Evolutionary conservation across 30 jellyfish, hydroid and myxozoan genomes (phyloP).

Genomic region (Rhopilema esculentum): DNA sequence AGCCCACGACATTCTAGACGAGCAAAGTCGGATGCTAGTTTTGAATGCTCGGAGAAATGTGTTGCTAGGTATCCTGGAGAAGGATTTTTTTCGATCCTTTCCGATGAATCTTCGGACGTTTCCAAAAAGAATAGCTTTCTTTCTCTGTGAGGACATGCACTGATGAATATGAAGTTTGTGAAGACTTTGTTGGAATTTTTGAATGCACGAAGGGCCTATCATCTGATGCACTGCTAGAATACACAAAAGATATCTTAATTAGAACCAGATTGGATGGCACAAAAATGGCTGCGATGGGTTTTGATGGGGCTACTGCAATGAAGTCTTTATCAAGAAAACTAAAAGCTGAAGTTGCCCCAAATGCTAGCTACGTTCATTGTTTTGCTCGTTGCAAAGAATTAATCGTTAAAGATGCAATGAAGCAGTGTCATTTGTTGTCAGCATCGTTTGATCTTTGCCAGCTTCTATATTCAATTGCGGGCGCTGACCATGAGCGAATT

Average conservation of each 20-base stretch:
- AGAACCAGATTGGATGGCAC: conserved; percentile 46
- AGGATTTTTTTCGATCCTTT: conserved; percentile 38
- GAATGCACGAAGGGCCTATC: conserved; percentile 60
- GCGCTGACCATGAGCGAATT: conserved; percentile 35
- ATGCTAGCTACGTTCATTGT: conserved; percentile 60
- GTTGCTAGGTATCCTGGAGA: conserved; percentile 42
- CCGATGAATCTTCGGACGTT: conserved; percentile 59
- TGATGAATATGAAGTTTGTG: conserved; percentile 47
- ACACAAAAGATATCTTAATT: conserved; percentile 49
- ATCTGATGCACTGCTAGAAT: conserved; percentile 61
- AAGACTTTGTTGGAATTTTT: conserved; percentile 55
- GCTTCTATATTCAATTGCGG: conserved; percentile 12
- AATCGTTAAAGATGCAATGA: conserved; percentile 27
- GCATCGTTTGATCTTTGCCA: conserved; percentile 50
- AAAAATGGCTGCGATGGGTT: conserved; percentile 58
- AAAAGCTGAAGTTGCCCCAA: conserved; percentile 44
- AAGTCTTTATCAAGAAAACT: conserved; percentile 37
- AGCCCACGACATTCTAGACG: conserved; percentile 62
- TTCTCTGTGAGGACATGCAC: conserved; percentile 63
- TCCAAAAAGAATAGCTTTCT: conserved; percentile 59
- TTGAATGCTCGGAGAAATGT: conserved; percentile 39
- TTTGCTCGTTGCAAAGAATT: conserved; percentile 34
- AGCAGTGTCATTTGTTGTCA: conserved; percentile 9
- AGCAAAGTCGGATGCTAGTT: conserved; percentile 52
- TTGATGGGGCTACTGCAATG: conserved; percentile 71